Evolutionary conservation across 2,113 vertebrate genomes (phyloP).

Genomic region (Percina caprodes): DNA sequence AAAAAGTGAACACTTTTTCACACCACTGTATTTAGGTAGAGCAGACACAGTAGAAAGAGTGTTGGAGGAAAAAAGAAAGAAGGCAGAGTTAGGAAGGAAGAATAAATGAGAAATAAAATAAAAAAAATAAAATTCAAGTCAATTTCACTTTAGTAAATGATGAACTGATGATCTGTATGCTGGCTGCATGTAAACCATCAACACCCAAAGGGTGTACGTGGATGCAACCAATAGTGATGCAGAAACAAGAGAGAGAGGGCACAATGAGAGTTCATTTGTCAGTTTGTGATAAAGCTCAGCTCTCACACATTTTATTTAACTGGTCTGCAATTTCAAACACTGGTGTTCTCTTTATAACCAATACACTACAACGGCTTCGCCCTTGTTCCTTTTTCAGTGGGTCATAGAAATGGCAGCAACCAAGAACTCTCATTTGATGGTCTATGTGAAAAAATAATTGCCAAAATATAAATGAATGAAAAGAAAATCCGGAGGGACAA

Average conservation of each 20-base stretch:
- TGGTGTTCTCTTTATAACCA: neutral
- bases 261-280: slow-evolving; percentile 11
- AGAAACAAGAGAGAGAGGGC: neutral
- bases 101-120: neutral
- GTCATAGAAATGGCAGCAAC: neutral
- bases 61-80: neutral
- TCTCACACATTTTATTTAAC: slow-evolving; percentile 1
- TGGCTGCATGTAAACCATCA: neutral
- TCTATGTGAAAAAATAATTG: neutral
- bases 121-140: neutral
- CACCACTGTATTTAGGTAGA: slow-evolving; percentile 12
- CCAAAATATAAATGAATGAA: neutral
- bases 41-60: slow-evolving; percentile 7
- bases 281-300: slow-evolving; percentile 1
- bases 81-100: neutral
- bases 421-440: neutral
- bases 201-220: neutral
- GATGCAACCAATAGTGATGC: neutral
- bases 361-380: neutral
- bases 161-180: neutral
- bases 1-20: too few species aligned
- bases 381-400: neutral
- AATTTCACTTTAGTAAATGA: neutral
- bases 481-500: neutral
- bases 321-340: neutral